phyloP scores from a whole-genome alignment of 1,140 invertebrate genomes.

The Zaprionus kolodkinae region DNA sequence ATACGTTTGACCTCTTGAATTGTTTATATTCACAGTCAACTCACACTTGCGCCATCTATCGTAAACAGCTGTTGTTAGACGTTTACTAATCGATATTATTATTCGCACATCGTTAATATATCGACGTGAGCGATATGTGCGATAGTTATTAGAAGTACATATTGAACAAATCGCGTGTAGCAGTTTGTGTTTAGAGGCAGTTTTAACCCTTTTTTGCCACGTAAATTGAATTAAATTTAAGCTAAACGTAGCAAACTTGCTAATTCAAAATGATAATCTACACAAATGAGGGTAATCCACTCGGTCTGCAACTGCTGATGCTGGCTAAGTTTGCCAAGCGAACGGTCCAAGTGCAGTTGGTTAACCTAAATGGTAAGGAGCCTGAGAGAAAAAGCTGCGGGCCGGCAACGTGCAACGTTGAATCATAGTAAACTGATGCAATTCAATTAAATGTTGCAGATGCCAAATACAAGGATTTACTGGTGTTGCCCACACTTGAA shows the following conservation, averaged over 20 bases:
- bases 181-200: constrained; percentile 11
- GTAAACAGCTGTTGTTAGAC: constrained; percentile 19
- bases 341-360: constrained; percentile 85
- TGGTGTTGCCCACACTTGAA: constrained; percentile 85
- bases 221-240: constrained; percentile 65
- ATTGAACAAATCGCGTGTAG: constrained; percentile 26
- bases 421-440: constrained; percentile 62
- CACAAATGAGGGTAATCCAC: constrained; percentile 90
- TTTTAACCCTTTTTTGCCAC: constrained; percentile 67
- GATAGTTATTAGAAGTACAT: constrained; percentile 29
- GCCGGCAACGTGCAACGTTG: constrained; percentile 42
- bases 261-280: constrained; percentile 86
- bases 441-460: constrained; percentile 62
- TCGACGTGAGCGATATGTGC: constrained; percentile 1
- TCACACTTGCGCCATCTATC: constrained; percentile 19
- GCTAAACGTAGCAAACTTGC: constrained; percentile 17
- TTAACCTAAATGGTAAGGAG: constrained; percentile 86
- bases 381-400: background rate
- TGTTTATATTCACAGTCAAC: background rate
- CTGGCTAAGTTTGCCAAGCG: constrained; percentile 87
- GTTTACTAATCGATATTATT: background rate
- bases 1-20: constrained; percentile 8
- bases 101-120: background rate
- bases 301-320: constrained; percentile 89
- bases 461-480: constrained; percentile 62